These are phyloP conservation scores for Puntigrus tetrazona DNA, from an alignment of 2,113 vertebrate genomes.

Conservation along the genomic window DNA sequence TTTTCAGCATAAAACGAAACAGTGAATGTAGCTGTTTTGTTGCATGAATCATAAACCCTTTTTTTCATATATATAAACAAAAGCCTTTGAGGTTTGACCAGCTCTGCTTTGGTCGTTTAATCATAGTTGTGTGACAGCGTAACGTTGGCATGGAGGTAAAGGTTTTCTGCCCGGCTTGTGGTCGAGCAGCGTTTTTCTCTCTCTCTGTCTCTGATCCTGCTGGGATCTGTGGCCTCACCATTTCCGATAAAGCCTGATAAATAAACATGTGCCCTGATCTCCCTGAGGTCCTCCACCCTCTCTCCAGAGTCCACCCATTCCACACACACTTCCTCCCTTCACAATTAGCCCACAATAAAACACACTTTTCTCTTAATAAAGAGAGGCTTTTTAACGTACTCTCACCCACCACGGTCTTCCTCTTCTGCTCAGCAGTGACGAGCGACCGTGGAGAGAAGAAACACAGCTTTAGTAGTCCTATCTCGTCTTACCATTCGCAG, in stretches of 20 bases:
- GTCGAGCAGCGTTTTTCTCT: not conserved
- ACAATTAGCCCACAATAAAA: conserved; percentile 76
- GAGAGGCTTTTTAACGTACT: conserved; percentile 54
- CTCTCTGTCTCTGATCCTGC: conserved; percentile 67
- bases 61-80: conserved; percentile 19
- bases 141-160: conserved; percentile 40
- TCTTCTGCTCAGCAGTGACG: conserved; percentile 26
- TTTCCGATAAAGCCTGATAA: conserved; percentile 75
- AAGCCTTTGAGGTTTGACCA: conserved; percentile 47
- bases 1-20: not conserved
- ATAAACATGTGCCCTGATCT: conserved; percentile 74
- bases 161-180: conserved; percentile 25
- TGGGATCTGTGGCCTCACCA: conserved; percentile 69
- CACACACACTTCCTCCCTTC: conserved; percentile 72
- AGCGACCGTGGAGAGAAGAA: conserved; percentile 40
- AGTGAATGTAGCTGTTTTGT: conserved; percentile 35
- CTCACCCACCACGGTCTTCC: conserved; percentile 10
- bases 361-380: conserved; percentile 71
- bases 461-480: conserved; percentile 20
- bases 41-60: conserved; percentile 22
- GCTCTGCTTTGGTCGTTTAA: conserved; percentile 43
- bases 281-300: conserved; percentile 72
- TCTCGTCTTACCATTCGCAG: conserved; percentile 41
- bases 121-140: conserved; percentile 29
- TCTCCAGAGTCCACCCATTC: conserved; percentile 68